Base-by-base conservation (phyloP, 1,140 invertebrate species). In the Calycopis cecrops region DNA sequence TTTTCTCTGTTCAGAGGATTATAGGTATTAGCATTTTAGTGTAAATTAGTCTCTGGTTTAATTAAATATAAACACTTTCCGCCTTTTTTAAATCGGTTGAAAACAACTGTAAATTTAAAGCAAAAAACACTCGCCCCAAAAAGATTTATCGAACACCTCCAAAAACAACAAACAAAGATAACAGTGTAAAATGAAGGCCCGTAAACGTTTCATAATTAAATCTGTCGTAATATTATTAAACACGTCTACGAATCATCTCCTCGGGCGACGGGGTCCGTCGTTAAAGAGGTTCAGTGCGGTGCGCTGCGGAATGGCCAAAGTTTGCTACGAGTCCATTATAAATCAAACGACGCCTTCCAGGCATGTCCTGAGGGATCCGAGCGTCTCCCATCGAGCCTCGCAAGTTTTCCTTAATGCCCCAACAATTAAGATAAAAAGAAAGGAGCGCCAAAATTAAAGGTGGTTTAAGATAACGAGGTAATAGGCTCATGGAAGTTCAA, bases 361-460 rank as follows among this genome's bases (percentile, higher is more conserved):
- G 77, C 81, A 79, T 80, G 74, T 85, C 84, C 75, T 82, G 81
- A 84, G 81, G 79, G 81, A 79, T 76, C 71, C 65, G 61, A 63
- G 63, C 76, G 65, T 71, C 76, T 78, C 74, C 75, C 73, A 67
- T 64, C 60, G 71, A 65, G 73, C 71, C 71, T 71, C 70, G 71
- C 63, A 81, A 80, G 69, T 82, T 82, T 77, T 74, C 76, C 69
- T 82, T 77, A 84, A 84, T 84, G 73, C 70, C 78, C 75, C 76
- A 82, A 83, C 82, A 87, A 87, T 87, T 87, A 87, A 85, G 84
- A 87, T 87, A 85, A 87, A 86, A 87, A 85, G 79, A 85, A 86
- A 71, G 76, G 76, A 77, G 73, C 70, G 77, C 73, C 74, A 70
- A 79, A 83, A 85, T 85, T 86, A 79, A 85, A 85, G 79, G 80